These are phyloP conservation scores for Dysmachus trigonus DNA, from an alignment of 2,888 invertebrate species.

Conservation along the genomic window DNA sequence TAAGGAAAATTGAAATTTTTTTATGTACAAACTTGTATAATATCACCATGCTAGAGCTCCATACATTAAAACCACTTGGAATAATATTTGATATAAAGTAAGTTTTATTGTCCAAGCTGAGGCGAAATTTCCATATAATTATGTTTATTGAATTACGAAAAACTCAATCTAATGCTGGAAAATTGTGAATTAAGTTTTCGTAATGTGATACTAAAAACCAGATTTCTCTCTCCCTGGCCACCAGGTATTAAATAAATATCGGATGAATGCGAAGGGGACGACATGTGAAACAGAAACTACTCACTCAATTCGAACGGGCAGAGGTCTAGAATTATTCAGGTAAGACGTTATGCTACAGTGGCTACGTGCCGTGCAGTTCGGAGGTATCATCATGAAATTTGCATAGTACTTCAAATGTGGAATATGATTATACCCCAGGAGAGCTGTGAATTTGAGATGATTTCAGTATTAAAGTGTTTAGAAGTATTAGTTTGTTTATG, in stretches of 20 bases:
- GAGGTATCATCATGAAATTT: background rate
- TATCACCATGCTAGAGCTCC: too few relatives aligned
- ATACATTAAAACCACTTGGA: too few relatives aligned
- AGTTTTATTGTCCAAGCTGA: too few relatives aligned
- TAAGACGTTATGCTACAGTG: background rate
- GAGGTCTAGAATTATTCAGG: background rate
- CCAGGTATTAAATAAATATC: background rate
- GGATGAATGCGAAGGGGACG: background rate
- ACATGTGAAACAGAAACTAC: background rate
- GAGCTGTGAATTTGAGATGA: background rate
- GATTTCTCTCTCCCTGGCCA: background rate
- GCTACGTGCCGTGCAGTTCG: background rate
- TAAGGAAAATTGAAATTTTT: too few relatives aligned
- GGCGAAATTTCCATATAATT: too few relatives aligned
- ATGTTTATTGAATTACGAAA: background rate
- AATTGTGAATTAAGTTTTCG: background rate
- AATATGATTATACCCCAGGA: background rate
- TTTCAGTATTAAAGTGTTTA: background rate
- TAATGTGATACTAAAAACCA: background rate
- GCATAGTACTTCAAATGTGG: background rate
- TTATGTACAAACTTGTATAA: too few relatives aligned
- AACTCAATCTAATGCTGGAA: background rate
- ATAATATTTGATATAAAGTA: too few relatives aligned
- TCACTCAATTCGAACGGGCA: background rate
- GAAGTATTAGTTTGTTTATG: background rate